Evolutionary conservation across 2,113 vertebrate species (phyloP).

Genomic region (Gorilla gorilla): DNA sequence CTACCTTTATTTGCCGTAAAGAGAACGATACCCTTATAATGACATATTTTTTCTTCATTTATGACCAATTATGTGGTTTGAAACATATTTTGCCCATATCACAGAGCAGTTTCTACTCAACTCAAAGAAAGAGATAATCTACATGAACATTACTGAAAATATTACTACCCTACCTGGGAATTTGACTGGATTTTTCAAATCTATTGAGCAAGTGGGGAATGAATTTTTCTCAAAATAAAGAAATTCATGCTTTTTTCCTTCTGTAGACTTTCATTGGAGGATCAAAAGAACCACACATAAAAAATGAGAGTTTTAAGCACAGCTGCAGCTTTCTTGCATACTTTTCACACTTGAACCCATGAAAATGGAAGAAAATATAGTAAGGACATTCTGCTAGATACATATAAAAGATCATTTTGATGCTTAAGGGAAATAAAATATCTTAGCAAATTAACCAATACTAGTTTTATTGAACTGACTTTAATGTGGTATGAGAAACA

Average conservation of each 20-base stretch:
- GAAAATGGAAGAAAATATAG: background rate
- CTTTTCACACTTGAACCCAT: background rate
- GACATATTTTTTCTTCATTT: background rate
- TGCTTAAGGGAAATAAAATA: background rate
- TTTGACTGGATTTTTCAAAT: background rate
- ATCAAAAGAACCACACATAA: background rate
- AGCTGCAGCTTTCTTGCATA: rapidly evolving
- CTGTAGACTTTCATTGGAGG: background rate
- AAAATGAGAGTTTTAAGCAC: background rate
- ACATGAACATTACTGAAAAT: background rate
- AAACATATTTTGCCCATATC: background rate
- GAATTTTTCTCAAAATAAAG: background rate
- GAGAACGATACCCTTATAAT: background rate
- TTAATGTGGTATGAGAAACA: background rate
- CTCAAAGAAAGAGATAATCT: background rate
- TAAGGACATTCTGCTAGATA: background rate
- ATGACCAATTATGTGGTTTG: background rate
- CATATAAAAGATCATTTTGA: background rate
- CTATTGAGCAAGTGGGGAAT: background rate
- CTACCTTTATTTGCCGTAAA: slow-evolving; percentile 39
- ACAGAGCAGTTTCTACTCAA: background rate
- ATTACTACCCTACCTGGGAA: background rate
- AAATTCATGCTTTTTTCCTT: background rate
- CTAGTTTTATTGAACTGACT: background rate
- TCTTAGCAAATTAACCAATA: background rate